phyloP scores from a whole-genome alignment of 2,888 invertebrate species.

The Endomychus coccineus region DNA sequence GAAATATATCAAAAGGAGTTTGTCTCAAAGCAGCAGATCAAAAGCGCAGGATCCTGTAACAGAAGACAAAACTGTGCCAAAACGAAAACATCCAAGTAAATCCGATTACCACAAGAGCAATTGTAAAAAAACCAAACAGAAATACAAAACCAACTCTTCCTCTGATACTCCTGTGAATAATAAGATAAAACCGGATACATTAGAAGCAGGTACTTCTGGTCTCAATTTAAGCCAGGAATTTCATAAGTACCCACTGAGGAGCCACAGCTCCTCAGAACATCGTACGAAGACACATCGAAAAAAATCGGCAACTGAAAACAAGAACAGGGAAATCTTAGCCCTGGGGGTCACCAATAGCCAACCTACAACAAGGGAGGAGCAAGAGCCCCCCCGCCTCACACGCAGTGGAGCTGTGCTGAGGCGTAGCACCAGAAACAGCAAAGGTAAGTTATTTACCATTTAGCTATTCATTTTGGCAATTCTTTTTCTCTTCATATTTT shows the following conservation, averaged over 20 bases:
- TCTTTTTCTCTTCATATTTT: too few relatives aligned
- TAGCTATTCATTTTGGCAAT: background rate
- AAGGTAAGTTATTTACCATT: too few relatives aligned
- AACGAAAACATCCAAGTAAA: too few relatives aligned
- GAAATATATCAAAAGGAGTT: too few relatives aligned
- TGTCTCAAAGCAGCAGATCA: too few relatives aligned
- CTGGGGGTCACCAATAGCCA: slow-evolving; percentile 50
- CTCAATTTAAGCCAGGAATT: slow-evolving; percentile 20
- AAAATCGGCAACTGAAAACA: slow-evolving; percentile 6
- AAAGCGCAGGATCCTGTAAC: too few relatives aligned
- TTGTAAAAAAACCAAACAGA: too few relatives aligned
- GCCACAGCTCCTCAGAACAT: slow-evolving; percentile 33
- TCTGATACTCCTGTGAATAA: background rate
- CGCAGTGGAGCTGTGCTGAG: slow-evolving; percentile 45
- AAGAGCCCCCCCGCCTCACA: slow-evolving; percentile 53
- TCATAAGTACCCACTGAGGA: slow-evolving; percentile 24
- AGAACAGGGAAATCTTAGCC: slow-evolving; percentile 41
- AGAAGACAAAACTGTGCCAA: too few relatives aligned
- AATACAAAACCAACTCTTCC: too few relatives aligned
- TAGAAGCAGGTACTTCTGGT: slow-evolving; percentile 26
- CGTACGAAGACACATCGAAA: slow-evolving; percentile 16
- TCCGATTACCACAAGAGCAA: too few relatives aligned
- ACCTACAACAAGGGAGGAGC: slow-evolving; percentile 28
- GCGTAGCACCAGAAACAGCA: slow-evolving; percentile 48
- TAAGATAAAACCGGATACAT: slow-evolving; percentile 14